These are phyloP conservation scores for Diorhabda elongata DNA, from an alignment of 1,140 invertebrate species.

Conservation along the genomic window DNA sequence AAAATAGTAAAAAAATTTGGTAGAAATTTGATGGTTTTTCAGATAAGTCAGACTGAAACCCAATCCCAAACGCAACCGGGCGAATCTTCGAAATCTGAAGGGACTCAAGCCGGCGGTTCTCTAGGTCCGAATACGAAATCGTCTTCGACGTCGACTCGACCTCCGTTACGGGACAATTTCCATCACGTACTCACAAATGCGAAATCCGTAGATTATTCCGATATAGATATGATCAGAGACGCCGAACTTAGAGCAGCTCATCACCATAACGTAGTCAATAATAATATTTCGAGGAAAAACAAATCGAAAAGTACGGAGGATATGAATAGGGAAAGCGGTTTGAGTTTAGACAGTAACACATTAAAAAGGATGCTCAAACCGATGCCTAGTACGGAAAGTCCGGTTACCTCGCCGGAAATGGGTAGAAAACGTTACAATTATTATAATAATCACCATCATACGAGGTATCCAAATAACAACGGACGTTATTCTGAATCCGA, in stretches of 20 bases:
- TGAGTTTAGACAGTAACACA: slow-evolving; percentile 65
- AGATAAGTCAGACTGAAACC: slow-evolving; percentile 41
- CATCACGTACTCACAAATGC: slow-evolving; percentile 57
- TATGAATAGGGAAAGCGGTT: slow-evolving; percentile 62
- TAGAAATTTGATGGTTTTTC: background rate
- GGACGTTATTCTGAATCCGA: slow-evolving; percentile 54
- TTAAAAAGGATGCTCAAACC: slow-evolving; percentile 91
- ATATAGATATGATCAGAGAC: slow-evolving; percentile 64
- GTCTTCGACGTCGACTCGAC: slow-evolving; percentile 57
- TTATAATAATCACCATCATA: slow-evolving; percentile 54
- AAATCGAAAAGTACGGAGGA: slow-evolving; percentile 88
- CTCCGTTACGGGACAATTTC: slow-evolving; percentile 55
- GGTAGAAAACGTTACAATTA: slow-evolving; percentile 65
- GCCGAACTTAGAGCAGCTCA: slow-evolving; percentile 56
- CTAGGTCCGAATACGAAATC: slow-evolving; percentile 55
- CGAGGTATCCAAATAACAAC: slow-evolving; percentile 51
- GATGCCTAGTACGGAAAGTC: slow-evolving; percentile 80
- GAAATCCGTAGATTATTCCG: slow-evolving; percentile 73
- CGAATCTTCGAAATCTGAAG: slow-evolving; percentile 67
- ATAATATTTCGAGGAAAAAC: slow-evolving; percentile 55
- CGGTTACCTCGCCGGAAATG: slow-evolving; percentile 85
- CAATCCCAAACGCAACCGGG: slow-evolving; percentile 50
- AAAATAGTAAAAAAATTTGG: background rate
- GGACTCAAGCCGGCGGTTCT: slow-evolving; percentile 73
- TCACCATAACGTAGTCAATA: slow-evolving; percentile 63